Evolutionary conservation across 1,140 invertebrate genomes (phyloP), one percentile per base, ranked within the genome.

Genomic region (Diachasma alloeum): DNA sequence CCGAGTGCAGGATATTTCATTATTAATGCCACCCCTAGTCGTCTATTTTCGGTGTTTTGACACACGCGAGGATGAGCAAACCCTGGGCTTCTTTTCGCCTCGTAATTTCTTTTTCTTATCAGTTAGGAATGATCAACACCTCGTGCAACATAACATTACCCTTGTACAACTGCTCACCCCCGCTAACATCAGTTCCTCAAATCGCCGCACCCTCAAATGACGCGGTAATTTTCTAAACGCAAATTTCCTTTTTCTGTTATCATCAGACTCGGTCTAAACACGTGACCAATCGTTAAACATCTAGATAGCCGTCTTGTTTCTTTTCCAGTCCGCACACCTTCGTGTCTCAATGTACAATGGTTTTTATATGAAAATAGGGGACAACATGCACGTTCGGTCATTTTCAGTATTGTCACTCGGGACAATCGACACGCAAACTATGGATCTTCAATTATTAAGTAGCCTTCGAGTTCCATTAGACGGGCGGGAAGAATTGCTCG

Each of bases 151-250:
- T 22, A 63, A 31, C 59, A 63, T 26, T 63, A 63, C 59, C 59
- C 15, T 31, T 31, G 31, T 31, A 31, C 31, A 31, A 31, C 31
- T 31, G 31, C 31, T 26, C 78, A 75, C 72, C 70, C 66, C 26
- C 0, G 63, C 13, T 8, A 56, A 31, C 44, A 44, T 59, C 68
- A 59, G 36, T 46, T 67, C 36, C 46, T 44, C 48, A 36, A 70
- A 42, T 72, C 39, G 22, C 63, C 26, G 36, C 66, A 37, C 66
- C 70, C 42, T 22, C 63, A 59, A 75, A 75, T 78, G 74, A 76
- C 85, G 80, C 75, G 85, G 85, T 85, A 87, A 87, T 87, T 87
- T 86, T 82, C 84, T 87, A 87, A 87, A 85, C 82, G 83, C 82
- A 83, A 87, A 86, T 84, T 87, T 85, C 83, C 86, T 86, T 81